These are phyloP conservation scores for Dipodomys merriami DNA, from an alignment of 2,113 vertebrate species.

Conservation along the genomic window DNA sequence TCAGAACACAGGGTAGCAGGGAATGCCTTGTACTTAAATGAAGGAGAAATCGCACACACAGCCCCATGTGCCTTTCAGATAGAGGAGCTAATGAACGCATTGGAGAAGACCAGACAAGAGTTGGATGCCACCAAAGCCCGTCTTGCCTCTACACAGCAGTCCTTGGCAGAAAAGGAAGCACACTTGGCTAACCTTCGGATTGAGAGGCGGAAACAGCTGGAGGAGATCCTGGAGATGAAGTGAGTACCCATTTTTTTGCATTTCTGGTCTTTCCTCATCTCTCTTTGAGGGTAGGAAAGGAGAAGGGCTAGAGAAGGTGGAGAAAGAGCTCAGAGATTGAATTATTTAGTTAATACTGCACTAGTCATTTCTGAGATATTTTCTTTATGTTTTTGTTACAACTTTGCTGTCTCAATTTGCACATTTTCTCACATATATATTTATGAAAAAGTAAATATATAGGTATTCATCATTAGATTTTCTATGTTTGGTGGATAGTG, in stretches of 20 bases:
- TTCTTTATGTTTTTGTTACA: neutral
- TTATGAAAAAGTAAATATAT: neutral
- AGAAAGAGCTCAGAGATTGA: neutral
- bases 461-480: neutral
- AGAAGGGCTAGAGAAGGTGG: neutral
- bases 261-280: neutral
- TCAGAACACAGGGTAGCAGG: neutral
- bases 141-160: constrained; percentile 95
- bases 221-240: constrained; percentile 99
- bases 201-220: constrained; percentile 94
- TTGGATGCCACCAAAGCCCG: constrained; percentile 94
- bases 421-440: neutral
- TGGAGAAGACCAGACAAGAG: constrained; percentile 97
- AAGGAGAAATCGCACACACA: neutral
- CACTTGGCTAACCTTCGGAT: constrained; percentile 92
- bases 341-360: neutral
- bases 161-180: constrained; percentile 93
- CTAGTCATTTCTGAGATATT: neutral
- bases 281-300: neutral
- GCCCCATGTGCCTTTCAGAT: constrained; percentile 86
- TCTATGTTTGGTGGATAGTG: neutral
- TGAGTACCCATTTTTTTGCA: constrained; percentile 85
- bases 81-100: constrained; percentile 94
- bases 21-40: neutral
- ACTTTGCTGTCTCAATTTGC: neutral